Conservation (phyloP, 2,888 invertebrate genomes). For the Osmoderma eremita region DNA sequence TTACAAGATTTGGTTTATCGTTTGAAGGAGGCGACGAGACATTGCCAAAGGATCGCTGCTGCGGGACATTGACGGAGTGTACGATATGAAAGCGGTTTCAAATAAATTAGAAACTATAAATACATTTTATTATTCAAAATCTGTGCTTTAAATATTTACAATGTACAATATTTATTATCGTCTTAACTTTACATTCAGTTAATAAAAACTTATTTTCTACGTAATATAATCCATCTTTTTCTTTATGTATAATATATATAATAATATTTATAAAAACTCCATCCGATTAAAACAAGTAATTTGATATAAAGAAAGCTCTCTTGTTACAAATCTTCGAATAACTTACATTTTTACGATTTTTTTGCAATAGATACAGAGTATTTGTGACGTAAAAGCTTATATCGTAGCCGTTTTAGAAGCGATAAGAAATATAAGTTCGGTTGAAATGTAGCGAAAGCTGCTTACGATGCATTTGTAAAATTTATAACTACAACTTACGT, state of each 20-base stretch:
- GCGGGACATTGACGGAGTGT: too few species aligned
- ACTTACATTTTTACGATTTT: neutral
- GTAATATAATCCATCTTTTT: slow-evolving; percentile 32
- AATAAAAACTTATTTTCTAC: slow-evolving; percentile 53
- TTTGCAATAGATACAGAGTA: neutral
- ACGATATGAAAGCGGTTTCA: neutral
- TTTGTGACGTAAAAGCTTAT: too few species aligned
- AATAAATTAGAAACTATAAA: slow-evolving; percentile 57
- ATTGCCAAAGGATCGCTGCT: slow-evolving; percentile 67
- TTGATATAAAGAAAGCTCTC: slow-evolving; percentile 27
- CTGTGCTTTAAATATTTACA: slow-evolving; percentile 62
- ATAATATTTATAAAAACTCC: slow-evolving; percentile 29
- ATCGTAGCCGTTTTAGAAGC: too few species aligned
- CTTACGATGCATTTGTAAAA: too few species aligned
- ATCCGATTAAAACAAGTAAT: slow-evolving; percentile 29
- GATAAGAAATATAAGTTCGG: too few species aligned
- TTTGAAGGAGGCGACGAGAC: slow-evolving; percentile 72
- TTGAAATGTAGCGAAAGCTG: too few species aligned
- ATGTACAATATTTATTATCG: slow-evolving; percentile 62
- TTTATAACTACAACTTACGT: too few species aligned
- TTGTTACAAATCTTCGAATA: slow-evolving; percentile 2
- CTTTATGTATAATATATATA: slow-evolving; percentile 30
- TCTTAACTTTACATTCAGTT: slow-evolving; percentile 57
- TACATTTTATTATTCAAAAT: slow-evolving; percentile 59
- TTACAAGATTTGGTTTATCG: slow-evolving; percentile 75